Evolutionary conservation across 2,797 vertebrate species (phyloP).

Genomic region (Gymnoscopelus braueri): DNA sequence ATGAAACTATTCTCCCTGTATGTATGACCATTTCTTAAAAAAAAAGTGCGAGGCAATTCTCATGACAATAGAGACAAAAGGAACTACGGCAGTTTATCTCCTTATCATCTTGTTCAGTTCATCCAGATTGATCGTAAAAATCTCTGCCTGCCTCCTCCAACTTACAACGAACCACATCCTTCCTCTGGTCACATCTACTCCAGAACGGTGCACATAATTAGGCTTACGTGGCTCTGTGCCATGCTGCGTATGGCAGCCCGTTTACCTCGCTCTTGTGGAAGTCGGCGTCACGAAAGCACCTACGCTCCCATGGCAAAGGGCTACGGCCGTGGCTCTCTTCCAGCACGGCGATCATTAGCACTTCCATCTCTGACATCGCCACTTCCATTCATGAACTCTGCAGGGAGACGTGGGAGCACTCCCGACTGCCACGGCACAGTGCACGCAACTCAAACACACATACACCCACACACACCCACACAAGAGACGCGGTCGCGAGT

Average conservation of each 20-base stretch:
- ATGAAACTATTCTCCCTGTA: no score
- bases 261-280: constrained; percentile 83
- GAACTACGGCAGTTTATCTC: no score
- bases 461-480: constrained; percentile 58
- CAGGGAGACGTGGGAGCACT: constrained; percentile 63
- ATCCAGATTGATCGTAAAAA: background rate
- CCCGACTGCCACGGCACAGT: constrained; percentile 65
- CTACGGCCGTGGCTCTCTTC: constrained; percentile 73
- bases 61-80: no score
- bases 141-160: background rate
- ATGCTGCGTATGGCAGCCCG: constrained; percentile 39
- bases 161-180: constrained; percentile 3
- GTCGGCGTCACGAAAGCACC: constrained; percentile 73
- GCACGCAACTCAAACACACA: constrained; percentile 28
- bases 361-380: constrained; percentile 74
- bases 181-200: constrained; percentile 19
- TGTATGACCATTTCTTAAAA: no score
- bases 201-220: constrained; percentile 10
- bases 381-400: constrained; percentile 74
- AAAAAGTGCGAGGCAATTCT: no score
- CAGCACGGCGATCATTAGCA: constrained; percentile 80
- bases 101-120: no score
- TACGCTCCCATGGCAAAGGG: constrained; percentile 75
- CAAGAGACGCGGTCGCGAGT: constrained; percentile 57
- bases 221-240: constrained; percentile 46